A percentile compares a stretch with the other conserved stretches of the same genome.
phyloP scores from a whole-genome alignment of 2,113 vertebrate genomes.

The Chlamydotis undulata region DNA sequence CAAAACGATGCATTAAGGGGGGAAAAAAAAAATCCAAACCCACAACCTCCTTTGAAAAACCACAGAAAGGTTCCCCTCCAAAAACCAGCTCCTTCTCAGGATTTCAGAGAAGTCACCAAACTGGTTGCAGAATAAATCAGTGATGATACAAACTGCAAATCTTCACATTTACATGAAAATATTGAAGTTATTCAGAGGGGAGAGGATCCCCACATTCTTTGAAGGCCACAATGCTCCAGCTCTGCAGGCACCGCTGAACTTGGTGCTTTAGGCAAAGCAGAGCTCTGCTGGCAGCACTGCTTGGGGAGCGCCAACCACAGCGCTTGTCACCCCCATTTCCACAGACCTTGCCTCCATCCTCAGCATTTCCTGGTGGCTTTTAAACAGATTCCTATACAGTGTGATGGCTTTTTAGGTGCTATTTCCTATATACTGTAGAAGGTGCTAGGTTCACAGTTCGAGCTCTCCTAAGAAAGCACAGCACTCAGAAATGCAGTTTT shows the following conservation, averaged over 20 bases:
- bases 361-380: background rate
- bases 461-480: background rate
- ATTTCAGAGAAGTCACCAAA: background rate
- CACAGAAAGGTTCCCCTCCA: background rate
- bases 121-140: background rate
- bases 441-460: background rate
- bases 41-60: rapidly evolving
- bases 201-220: background rate
- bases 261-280: background rate
- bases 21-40: background rate
- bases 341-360: background rate
- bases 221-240: background rate
- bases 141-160: background rate
- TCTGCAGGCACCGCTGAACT: background rate
- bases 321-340: background rate
- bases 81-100: background rate
- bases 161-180: background rate
- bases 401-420: background rate
- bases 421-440: background rate
- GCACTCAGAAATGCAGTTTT: background rate
- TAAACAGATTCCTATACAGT: background rate
- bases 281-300: background rate
- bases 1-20: background rate
- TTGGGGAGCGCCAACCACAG: background rate
- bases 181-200: background rate